These are phyloP conservation scores for Chrysolina haemoptera DNA, from an alignment of 2,888 invertebrate species.

Conservation along the genomic window DNA sequence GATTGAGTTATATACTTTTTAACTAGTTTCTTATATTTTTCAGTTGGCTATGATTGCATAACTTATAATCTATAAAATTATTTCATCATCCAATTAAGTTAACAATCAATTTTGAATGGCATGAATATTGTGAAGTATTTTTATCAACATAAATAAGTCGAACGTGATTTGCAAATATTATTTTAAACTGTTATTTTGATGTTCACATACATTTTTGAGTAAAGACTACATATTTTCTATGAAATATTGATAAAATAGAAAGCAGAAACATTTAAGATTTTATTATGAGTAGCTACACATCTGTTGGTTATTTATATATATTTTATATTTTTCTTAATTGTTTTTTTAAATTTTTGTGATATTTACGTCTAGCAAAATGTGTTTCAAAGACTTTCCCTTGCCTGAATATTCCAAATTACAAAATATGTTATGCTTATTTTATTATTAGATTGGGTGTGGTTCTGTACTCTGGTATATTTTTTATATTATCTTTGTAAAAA, in stretches of 20 bases:
- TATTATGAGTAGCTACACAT: not conserved
- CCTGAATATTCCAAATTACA: conserved; percentile 1
- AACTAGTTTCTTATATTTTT: not conserved
- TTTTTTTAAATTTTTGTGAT: conserved; percentile 16
- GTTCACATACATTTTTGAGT: not conserved
- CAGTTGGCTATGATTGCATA: not conserved
- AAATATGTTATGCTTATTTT: conserved; percentile 4
- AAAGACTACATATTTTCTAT: not conserved
- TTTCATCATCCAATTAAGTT: not conserved
- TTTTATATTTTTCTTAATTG: not conserved
- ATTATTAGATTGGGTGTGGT: conserved; percentile 10
- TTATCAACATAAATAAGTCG: not conserved
- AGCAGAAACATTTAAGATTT: not conserved
- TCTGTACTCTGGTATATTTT: conserved; percentile 14
- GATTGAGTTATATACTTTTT: not conserved
- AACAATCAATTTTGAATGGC: not conserved
- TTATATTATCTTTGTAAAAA: conserved; percentile 3
- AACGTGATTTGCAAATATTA: not conserved
- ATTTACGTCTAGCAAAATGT: not conserved
- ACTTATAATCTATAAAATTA: not conserved
- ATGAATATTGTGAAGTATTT: not conserved
- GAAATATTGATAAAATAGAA: not conserved
- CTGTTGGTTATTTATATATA: conserved; percentile 1
- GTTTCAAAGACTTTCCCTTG: not conserved
- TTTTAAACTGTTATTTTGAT: not conserved